Evolutionary conservation across 2,113 vertebrate genomes (phyloP).

Genomic region (Caretta caretta): DNA sequence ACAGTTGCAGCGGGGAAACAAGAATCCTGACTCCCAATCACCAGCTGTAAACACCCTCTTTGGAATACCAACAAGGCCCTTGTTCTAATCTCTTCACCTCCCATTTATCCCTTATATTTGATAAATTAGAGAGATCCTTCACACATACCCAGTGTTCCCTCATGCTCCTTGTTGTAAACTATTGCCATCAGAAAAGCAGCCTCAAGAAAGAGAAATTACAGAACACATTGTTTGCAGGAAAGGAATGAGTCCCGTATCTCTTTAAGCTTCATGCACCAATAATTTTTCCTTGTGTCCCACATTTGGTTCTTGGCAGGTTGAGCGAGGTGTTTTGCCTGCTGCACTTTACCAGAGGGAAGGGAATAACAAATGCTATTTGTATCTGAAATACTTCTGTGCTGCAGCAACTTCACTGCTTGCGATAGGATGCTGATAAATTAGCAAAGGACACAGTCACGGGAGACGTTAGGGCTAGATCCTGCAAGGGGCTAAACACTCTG

Average conservation of each 20-base stretch:
- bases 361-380: slow-evolving; percentile 67
- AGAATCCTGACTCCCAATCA: not conserved
- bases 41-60: slow-evolving; percentile 15
- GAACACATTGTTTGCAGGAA: slow-evolving; percentile 14
- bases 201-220: slow-evolving; percentile 36
- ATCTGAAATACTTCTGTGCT: slow-evolving; percentile 49
- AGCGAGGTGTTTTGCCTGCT: slow-evolving; percentile 59
- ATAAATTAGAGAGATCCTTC: slow-evolving; percentile 33
- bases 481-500: slow-evolving; percentile 10
- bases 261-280: slow-evolving; percentile 57
- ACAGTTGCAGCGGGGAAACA: not conserved
- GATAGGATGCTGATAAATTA: slow-evolving; percentile 70
- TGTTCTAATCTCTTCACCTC: slow-evolving; percentile 5
- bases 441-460: slow-evolving; percentile 57
- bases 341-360: slow-evolving; percentile 67
- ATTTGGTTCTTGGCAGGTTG: slow-evolving; percentile 35
- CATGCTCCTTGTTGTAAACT: slow-evolving; percentile 8
- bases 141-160: slow-evolving; percentile 32
- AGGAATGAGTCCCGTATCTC: slow-evolving; percentile 32
- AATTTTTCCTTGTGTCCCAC: slow-evolving; percentile 41
- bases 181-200: slow-evolving; percentile 52
- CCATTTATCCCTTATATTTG: slow-evolving; percentile 32
- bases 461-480: slow-evolving; percentile 64
- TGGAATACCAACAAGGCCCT: slow-evolving; percentile 18
- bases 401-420: slow-evolving; percentile 55